Evolutionary conservation across 2,113 vertebrate genomes (phyloP).

Genomic region (Nesogale talazaci): DNA sequence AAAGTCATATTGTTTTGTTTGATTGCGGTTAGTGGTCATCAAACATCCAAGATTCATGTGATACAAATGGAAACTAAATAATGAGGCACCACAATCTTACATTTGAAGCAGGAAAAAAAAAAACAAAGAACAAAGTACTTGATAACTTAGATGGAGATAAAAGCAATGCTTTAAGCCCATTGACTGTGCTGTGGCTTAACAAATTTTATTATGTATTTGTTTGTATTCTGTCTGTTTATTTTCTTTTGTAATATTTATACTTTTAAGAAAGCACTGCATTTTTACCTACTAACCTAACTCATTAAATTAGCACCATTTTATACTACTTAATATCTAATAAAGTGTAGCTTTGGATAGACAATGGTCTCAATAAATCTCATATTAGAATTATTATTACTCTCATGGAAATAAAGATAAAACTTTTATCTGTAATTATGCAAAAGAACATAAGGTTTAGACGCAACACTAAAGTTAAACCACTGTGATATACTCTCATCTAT

Average conservation of each 20-base stretch:
- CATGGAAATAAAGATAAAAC: too few relatives aligned
- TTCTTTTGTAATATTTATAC: neutral
- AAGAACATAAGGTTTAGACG: neutral
- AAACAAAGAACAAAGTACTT: neutral
- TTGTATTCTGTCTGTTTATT: neutral
- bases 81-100: neutral
- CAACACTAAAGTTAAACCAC: neutral
- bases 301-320: neutral
- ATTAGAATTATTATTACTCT: neutral
- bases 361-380: neutral
- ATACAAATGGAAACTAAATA: neutral
- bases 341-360: neutral
- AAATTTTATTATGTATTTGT: constrained; percentile 8
- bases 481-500: neutral
- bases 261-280: neutral
- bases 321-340: neutral
- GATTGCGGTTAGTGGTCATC: neutral
- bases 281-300: neutral
- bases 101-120: neutral
- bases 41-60: neutral
- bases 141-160: neutral
- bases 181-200: neutral
- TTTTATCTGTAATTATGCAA: too few relatives aligned
- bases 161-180: neutral
- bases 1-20: neutral